Conservation (phyloP, 1,140 invertebrate species). For the Cherax quadricarinatus region DNA sequence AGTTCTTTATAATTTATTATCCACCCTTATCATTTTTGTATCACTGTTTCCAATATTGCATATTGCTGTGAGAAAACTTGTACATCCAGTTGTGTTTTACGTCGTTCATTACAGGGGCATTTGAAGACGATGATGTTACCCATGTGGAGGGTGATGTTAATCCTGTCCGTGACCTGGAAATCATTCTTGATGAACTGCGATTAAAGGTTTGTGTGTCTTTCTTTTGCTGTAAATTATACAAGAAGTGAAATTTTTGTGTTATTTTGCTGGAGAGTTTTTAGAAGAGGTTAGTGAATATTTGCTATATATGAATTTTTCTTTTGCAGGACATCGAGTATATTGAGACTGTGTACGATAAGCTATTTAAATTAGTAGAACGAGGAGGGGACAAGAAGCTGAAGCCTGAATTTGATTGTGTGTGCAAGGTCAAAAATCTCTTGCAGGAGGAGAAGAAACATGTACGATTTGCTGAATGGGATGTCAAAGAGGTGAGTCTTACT, state of each 20-base stretch:
- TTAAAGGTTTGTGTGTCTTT: slow-evolving; percentile 83
- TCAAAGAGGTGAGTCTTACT: slow-evolving; percentile 88
- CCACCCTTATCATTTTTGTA: too few species aligned
- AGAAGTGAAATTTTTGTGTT: too few species aligned
- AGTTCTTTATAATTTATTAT: too few species aligned
- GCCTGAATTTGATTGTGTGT: slow-evolving; percentile 86
- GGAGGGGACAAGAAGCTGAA: slow-evolving; percentile 98
- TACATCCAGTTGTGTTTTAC: too few species aligned
- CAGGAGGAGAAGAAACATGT: slow-evolving; percentile 95
- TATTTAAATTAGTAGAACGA: slow-evolving; percentile 91
- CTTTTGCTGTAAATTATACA: neutral
- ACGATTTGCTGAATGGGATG: slow-evolving; percentile 94
- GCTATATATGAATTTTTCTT: neutral
- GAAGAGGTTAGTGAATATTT: neutral
- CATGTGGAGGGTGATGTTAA: slow-evolving; percentile 99
- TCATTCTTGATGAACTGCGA: slow-evolving; percentile 96
- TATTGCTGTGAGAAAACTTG: too few species aligned
- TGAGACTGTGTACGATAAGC: slow-evolving; percentile 87
- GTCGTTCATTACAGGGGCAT: slow-evolving; percentile 84
- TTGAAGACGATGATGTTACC: slow-evolving; percentile 98
- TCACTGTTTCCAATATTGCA: too few species aligned
- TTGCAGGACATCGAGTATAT: slow-evolving; percentile 83
- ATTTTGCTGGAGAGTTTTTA: too few species aligned
- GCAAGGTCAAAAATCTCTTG: slow-evolving; percentile 91
- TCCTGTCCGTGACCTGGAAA: slow-evolving; percentile 96